These are phyloP conservation scores for Xanthorhoe designata DNA, from an alignment of 2,888 invertebrate species.

Conservation along the genomic window DNA sequence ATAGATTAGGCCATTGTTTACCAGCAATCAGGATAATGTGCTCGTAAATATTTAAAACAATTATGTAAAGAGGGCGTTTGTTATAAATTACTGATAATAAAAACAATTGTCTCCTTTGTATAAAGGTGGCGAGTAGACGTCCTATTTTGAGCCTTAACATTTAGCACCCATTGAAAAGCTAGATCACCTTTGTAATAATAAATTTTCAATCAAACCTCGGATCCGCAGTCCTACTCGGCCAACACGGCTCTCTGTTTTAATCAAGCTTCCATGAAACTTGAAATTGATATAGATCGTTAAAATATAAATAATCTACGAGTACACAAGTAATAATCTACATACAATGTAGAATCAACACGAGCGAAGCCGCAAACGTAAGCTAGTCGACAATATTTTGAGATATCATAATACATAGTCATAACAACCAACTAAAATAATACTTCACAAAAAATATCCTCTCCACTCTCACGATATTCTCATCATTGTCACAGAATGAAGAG, in stretches of 20 bases:
- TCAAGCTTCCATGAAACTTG: too few relatives aligned
- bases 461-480: conserved; percentile 44
- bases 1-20: conserved; percentile 45
- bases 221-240: too few relatives aligned
- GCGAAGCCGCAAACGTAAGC: too few relatives aligned
- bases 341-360: too few relatives aligned
- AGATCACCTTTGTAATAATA: background rate
- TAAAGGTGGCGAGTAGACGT: background rate
- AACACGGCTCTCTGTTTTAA: too few relatives aligned
- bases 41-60: conserved; percentile 21
- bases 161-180: background rate
- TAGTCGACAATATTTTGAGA: background rate
- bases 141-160: too few relatives aligned
- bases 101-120: background rate
- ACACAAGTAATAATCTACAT: too few relatives aligned
- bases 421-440: conserved; percentile 20
- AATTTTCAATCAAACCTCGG: too few relatives aligned
- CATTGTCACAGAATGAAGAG: conserved; percentile 30
- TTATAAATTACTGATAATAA: background rate
- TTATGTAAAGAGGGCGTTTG: conserved; percentile 15
- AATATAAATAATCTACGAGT: too few relatives aligned
- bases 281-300: too few relatives aligned
- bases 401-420: conserved; percentile 14
- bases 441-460: conserved; percentile 34
- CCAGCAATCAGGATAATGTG: conserved; percentile 32